Percentiles rank a stretch among this genome's conserved stretches.
phyloP scores from a whole-genome alignment of 2,113 vertebrate genomes.

The Clarias gariepinus region DNA sequence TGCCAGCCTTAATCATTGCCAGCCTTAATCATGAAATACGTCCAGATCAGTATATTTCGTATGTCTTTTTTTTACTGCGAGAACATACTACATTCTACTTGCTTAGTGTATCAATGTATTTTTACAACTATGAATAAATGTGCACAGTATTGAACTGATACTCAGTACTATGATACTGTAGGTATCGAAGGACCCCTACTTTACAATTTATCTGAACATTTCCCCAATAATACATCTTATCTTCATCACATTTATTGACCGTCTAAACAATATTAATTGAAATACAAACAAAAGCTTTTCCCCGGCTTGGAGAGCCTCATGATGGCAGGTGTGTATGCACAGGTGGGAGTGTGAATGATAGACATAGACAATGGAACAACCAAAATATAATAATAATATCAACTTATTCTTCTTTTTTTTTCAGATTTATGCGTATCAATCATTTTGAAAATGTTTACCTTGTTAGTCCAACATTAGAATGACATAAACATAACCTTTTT shows the following conservation, averaged over 20 bases:
- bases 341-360: conserved; percentile 1
- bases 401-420: background rate
- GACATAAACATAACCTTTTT: background rate
- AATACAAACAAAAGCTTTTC: background rate
- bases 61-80: background rate
- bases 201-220: background rate
- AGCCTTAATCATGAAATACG: background rate
- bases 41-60: background rate
- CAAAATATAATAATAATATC: background rate
- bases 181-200: background rate
- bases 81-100: background rate
- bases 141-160: background rate
- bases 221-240: background rate
- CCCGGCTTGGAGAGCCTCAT: background rate
- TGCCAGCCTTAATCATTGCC: background rate
- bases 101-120: background rate
- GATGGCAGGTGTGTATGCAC: conserved; percentile 18
- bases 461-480: background rate
- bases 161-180: background rate
- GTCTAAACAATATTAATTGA: background rate
- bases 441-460: background rate
- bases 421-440: background rate
- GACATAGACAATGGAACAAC: background rate
- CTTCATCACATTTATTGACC: background rate
- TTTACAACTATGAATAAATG: background rate